phyloP scores from a whole-genome alignment of 2,113 vertebrate genomes.

The Scalopus aquaticus region DNA sequence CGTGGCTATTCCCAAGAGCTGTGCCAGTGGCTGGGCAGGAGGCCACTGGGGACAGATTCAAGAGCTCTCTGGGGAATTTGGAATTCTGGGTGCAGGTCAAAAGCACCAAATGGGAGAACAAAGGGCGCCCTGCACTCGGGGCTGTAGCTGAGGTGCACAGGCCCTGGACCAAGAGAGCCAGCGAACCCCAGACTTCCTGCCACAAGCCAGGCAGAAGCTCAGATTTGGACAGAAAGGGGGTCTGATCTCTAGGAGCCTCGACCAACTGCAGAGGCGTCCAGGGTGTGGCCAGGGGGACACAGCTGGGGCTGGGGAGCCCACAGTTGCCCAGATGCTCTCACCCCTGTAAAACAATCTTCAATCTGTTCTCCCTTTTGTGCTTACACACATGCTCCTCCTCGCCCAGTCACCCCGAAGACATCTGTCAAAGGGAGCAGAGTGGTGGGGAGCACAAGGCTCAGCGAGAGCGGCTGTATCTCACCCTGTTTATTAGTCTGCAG shows the following conservation, averaged over 20 bases:
- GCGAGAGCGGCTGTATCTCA: not conserved
- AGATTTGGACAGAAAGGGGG: conserved; percentile 18
- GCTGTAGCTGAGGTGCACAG: too few species aligned
- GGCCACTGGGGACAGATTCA: not conserved
- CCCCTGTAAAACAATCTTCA: conserved; percentile 63
- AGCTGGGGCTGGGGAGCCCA: conserved; percentile 49
- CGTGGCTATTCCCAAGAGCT: rapidly evolving
- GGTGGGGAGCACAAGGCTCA: not conserved
- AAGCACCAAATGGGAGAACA: too few species aligned
- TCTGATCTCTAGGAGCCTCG: conserved; percentile 52
- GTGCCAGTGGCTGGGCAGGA: not conserved
- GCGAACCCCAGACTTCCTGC: not conserved
- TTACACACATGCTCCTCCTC: not conserved
- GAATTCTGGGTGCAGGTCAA: not conserved
- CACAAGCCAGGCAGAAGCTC: not conserved
- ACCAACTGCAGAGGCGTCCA: conserved; percentile 30
- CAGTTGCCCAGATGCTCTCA: conserved; percentile 65
- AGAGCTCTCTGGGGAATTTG: not conserved
- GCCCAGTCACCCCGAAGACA: not conserved
- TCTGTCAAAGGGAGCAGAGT: not conserved
- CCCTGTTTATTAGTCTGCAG: not conserved
- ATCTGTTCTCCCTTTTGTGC: conserved; percentile 4
- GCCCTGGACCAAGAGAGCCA: not conserved
- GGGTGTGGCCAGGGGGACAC: conserved; percentile 75
- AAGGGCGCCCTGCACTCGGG: rapidly evolving